Base-by-base conservation (phyloP, 2,888 invertebrate species). In the Noctua comes region DNA sequence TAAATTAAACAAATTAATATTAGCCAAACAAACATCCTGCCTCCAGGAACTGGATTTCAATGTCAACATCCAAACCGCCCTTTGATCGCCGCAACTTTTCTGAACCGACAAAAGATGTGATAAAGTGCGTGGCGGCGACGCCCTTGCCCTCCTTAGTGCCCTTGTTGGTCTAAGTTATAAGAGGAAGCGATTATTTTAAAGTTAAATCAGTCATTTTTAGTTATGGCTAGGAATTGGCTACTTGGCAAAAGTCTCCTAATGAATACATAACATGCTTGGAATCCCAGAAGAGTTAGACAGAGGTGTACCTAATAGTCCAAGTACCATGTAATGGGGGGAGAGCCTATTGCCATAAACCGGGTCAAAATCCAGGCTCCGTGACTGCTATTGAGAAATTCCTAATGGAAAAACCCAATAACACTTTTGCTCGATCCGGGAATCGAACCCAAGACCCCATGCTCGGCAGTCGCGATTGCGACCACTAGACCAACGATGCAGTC, bases 101-200 rank as follows among this genome's bases (percentile, higher is more conserved):
- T 74, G 77, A 85, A 84, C 89, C 79, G 77, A 90, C 87, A 91
- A 89, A 87, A 88, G 91, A 87, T 91, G 86, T 90, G 91, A 90
- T 89, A 89, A 91, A 90, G 89, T 86, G 88, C 86, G 88, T 86
- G 86, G 84, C 85, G 87, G 87, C 83, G 79, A 59, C 65, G 81
- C 64, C 79, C 73, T 79, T 84, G 86, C 83, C 87, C 87, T 84
- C 78, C 82, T 69, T 66, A 68, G 72, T 82, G 80, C 79, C 79
- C 77, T 78, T 72, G 66, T 46, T 73, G 84, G 51, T 31, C 7
- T 24, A 76, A 84, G 68, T n/a, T 5, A 65, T 36, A 46, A 48
- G 54, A 66, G 5, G 11, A 0, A 73, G 74, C 76, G 73, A 27
- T 31, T 66, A 65, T 36, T 6, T 43, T 27, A 21, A 36, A 36